These are phyloP conservation scores for Rhinoraja longicauda DNA, from an alignment of 2,797 vertebrate genomes.

Conservation along the genomic window DNA sequence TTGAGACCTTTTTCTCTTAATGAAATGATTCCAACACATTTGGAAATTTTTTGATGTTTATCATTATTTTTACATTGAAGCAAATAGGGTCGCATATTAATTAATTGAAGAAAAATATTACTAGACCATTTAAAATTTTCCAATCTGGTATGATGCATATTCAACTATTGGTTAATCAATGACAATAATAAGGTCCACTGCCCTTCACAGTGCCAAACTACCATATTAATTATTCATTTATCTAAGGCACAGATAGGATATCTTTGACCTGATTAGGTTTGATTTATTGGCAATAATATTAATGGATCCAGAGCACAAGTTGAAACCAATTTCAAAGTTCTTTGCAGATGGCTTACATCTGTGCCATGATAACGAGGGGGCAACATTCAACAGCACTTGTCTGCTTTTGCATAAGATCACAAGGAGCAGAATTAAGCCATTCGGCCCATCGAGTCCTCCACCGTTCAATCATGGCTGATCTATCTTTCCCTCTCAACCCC, in stretches of 20 bases:
- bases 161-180: background rate
- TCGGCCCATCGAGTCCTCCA: too few species aligned
- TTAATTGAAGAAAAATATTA: background rate
- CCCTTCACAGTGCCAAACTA: background rate
- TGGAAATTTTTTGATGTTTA: background rate
- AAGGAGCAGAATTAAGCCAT: background rate
- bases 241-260: background rate
- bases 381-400: background rate
- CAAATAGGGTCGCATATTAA: background rate
- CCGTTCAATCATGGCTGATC: too few species aligned
- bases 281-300: background rate
- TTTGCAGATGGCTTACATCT: background rate
- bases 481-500: too few species aligned
- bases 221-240: background rate
- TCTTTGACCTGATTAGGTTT: background rate
- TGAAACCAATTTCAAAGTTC: background rate
- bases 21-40: background rate
- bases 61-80: background rate
- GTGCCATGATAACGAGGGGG: background rate
- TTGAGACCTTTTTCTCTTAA: background rate
- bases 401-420: background rate
- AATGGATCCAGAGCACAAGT: background rate
- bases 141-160: too few species aligned
- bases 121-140: background rate
- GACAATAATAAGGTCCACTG: constrained; percentile 13